A percentile compares a stretch with the other conserved stretches of the same genome.
phyloP scores from a whole-genome alignment of 2,888 invertebrate genomes.

The Willowsia nigromaculata region DNA sequence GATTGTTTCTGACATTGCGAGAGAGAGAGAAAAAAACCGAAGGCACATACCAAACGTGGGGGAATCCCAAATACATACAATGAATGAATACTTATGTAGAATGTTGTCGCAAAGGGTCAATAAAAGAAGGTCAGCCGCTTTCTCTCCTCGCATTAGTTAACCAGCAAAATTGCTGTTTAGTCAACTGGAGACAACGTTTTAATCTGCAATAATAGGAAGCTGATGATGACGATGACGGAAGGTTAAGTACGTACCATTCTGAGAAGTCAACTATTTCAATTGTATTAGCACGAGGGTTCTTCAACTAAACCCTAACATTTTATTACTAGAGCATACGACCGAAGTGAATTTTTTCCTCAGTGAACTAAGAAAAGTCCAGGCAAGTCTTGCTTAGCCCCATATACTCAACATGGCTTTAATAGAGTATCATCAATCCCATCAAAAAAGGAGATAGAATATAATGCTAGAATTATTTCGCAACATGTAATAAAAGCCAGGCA shows the following conservation, averaged over 20 bases:
- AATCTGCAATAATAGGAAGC: conserved; percentile 5
- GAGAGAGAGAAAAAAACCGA: background rate
- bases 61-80: too few relatives aligned
- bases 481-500: background rate
- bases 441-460: background rate
- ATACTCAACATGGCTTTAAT: background rate
- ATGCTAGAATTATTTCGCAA: background rate
- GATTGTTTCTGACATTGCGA: background rate
- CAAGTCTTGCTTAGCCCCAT: background rate
- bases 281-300: background rate
- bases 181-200: background rate
- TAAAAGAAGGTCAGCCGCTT: background rate
- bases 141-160: background rate
- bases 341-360: background rate
- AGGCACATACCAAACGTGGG: too few relatives aligned
- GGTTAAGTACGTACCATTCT: background rate
- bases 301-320: background rate
- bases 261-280: background rate
- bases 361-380: background rate
- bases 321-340: background rate
- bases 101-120: background rate
- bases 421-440: background rate
- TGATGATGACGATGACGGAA: background rate
- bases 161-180: background rate
- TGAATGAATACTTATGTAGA: too few relatives aligned